These are phyloP conservation scores for Leptogaster cylindrica DNA, from an alignment of 2,888 invertebrate species.

Conservation along the genomic window DNA sequence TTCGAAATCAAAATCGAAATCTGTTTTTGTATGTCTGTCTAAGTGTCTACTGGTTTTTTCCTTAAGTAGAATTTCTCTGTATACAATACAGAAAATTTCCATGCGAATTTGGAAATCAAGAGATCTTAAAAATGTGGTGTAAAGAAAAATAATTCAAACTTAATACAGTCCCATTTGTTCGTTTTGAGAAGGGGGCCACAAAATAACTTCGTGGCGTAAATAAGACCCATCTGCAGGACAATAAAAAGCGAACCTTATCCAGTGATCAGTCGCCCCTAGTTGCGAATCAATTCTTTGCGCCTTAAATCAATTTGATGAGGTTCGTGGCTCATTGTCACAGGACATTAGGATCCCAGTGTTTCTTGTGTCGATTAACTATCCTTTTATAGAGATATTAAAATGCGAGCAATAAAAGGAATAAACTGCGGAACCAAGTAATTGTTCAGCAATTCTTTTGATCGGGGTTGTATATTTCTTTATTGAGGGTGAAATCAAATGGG, in stretches of 20 bases:
- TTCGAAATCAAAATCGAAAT: slow-evolving; percentile 7
- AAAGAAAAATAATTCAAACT: background rate
- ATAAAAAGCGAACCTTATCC: slow-evolving; percentile 1
- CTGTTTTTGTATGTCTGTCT: background rate
- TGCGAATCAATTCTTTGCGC: slow-evolving; percentile 17
- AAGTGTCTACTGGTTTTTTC: background rate
- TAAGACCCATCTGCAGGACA: slow-evolving; percentile 8
- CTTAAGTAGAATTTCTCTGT: background rate
- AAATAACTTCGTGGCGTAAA: slow-evolving; percentile 5
- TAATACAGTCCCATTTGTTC: no score
- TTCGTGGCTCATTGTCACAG: slow-evolving; percentile 6
- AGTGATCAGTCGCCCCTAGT: slow-evolving; percentile 7
- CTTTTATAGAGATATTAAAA: slow-evolving; percentile 46
- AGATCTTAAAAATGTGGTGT: background rate
- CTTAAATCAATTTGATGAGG: slow-evolving; percentile 28
- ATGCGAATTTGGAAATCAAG: background rate
- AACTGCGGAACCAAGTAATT: slow-evolving; percentile 20
- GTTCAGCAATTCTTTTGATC: no score
- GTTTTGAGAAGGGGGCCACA: background rate
- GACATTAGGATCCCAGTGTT: slow-evolving; percentile 1
- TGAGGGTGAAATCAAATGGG: background rate
- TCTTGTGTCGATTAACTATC: slow-evolving; percentile 33
- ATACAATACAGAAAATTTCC: background rate
- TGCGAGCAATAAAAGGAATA: slow-evolving; percentile 39
- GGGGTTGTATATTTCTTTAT: background rate